These are phyloP conservation scores for Eupithecia inturbata DNA, from an alignment of 2,888 invertebrate species.

Conservation along the genomic window DNA sequence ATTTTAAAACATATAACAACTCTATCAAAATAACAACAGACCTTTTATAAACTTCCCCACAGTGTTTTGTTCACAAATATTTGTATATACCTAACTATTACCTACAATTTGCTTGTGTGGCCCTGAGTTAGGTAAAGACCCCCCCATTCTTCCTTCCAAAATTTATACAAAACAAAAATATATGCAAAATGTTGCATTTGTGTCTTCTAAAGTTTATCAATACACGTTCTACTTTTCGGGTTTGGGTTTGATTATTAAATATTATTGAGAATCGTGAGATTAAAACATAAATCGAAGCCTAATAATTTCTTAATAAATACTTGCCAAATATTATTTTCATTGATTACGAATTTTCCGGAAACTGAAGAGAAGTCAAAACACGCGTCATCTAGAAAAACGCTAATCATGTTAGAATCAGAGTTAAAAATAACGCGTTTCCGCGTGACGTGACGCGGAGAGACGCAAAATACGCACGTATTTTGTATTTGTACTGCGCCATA, in stretches of 20 bases:
- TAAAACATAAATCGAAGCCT: not conserved
- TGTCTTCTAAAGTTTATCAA: not conserved
- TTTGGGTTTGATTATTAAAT: not conserved
- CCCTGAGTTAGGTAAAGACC: not conserved
- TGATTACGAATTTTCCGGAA: constrained; percentile 7
- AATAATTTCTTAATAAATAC: not conserved
- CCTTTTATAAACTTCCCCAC: not conserved
- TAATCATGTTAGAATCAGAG: constrained; percentile 33
- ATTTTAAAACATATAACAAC: not conserved
- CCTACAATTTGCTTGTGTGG: not conserved
- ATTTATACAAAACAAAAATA: not conserved
- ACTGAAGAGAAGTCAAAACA: constrained; percentile 16
- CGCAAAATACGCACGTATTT: constrained; percentile 28
- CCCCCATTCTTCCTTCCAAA: not conserved
- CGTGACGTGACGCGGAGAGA: constrained; percentile 17
- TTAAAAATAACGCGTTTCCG: constrained; percentile 34
- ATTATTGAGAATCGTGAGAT: not conserved
- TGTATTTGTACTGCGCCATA: constrained; percentile 25
- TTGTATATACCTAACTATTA: not conserved
- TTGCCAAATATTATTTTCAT: not conserved
- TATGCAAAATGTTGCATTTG: not conserved
- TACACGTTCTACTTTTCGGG: not conserved
- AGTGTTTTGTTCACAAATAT: not conserved
- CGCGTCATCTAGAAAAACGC: constrained; percentile 28
- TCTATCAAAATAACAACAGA: not conserved